These are phyloP conservation scores for Phaenicophaeus curvirostris DNA, from an alignment of 2,797 vertebrate genomes.

Conservation along the genomic window DNA sequence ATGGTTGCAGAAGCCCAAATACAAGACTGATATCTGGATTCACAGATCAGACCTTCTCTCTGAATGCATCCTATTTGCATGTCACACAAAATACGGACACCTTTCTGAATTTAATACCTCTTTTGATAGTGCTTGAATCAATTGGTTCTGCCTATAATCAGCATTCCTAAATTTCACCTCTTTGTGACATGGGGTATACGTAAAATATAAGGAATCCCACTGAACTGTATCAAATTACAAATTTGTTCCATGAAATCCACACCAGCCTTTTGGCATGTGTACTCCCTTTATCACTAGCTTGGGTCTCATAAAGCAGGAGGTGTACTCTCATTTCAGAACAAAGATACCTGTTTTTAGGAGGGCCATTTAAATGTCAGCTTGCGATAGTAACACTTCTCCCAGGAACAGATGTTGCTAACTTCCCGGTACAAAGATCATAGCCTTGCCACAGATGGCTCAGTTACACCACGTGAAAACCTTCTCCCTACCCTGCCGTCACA, in stretches of 20 bases:
- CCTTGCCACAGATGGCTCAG: conserved; percentile 20
- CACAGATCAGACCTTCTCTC: neutral
- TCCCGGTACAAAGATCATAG: neutral
- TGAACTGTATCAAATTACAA: neutral
- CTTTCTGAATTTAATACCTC: neutral
- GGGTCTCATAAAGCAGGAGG: neutral
- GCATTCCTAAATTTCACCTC: neutral
- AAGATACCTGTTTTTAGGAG: conserved; percentile 17
- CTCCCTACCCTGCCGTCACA: neutral
- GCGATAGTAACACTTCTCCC: conserved; percentile 40
- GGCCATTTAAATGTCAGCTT: neutral
- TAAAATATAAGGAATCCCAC: neutral
- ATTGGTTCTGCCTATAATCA: neutral
- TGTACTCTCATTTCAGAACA: neutral
- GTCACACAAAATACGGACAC: neutral
- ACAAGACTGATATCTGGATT: neutral
- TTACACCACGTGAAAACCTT: neutral
- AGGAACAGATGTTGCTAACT: conserved; percentile 27
- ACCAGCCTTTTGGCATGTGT: neutral
- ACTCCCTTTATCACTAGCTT: neutral
- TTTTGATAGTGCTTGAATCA: neutral
- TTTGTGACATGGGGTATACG: neutral
- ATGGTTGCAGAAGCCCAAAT: neutral
- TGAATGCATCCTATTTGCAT: neutral
- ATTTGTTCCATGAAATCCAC: neutral